Percentiles rank a stretch among this genome's conserved stretches.
phyloP scores from a whole-genome alignment of 2,113 vertebrate genomes.

The Pholis gunnellus region DNA sequence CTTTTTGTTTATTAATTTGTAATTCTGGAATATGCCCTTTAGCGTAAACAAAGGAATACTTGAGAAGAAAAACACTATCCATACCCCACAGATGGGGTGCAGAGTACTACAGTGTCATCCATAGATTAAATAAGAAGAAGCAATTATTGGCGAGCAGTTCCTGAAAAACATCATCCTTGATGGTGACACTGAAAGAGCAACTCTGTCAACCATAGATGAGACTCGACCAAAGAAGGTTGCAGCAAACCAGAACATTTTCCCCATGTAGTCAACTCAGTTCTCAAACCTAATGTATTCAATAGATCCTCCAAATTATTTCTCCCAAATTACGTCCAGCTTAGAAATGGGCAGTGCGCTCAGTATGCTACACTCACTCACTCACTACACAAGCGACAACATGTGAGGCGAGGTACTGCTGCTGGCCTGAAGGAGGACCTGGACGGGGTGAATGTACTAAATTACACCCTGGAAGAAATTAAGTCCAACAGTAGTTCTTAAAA shows the following conservation, averaged over 20 bases:
- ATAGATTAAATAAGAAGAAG: conserved; percentile 20
- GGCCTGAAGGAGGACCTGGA: background rate
- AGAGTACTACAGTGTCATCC: conserved; percentile 23
- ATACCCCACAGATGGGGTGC: background rate
- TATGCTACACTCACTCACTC: no score
- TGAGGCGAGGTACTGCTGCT: background rate
- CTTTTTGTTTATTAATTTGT: conserved; percentile 2
- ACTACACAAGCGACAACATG: no score
- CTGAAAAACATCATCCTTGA: conserved; percentile 17
- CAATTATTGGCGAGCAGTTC: conserved; percentile 21
- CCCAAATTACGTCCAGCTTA: background rate
- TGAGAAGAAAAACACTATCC: background rate
- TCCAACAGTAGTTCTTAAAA: background rate
- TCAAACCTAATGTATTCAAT: no score
- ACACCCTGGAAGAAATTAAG: background rate
- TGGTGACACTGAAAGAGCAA: background rate
- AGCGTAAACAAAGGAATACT: background rate
- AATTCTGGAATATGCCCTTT: background rate
- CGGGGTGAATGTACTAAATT: background rate
- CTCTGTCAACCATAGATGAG: no score
- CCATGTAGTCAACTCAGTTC: no score
- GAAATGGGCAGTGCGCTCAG: background rate
- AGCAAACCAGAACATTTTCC: no score
- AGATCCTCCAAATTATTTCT: background rate
- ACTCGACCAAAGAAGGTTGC: no score